A percentile compares a stretch with the other conserved stretches of the same genome.
These are phyloP conservation scores for Acanthosepion pharaonis DNA, from an alignment of 2,888 invertebrate species.

Conservation along the genomic window DNA sequence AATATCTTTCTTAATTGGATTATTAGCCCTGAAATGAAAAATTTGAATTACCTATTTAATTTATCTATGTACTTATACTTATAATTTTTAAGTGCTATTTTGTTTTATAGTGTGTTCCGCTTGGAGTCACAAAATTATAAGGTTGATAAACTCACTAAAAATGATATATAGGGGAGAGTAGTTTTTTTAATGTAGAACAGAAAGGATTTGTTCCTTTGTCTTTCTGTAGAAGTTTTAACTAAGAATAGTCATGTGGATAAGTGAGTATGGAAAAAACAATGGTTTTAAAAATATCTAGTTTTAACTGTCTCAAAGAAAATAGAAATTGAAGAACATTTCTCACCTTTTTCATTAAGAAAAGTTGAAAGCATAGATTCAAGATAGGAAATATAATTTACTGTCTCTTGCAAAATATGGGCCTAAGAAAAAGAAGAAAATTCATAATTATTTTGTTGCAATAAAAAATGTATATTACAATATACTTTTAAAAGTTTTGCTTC, in stretches of 20 bases:
- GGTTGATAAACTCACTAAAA: no score
- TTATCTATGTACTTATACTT: no score
- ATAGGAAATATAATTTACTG: constrained; percentile 66
- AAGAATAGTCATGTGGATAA: no score
- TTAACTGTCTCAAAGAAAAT: neutral
- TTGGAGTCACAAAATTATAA: no score
- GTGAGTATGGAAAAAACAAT: no score
- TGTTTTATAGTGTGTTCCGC: no score
- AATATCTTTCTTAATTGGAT: neutral
- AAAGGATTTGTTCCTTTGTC: no score
- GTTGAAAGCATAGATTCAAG: constrained; percentile 61
- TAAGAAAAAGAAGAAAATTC: constrained; percentile 54
- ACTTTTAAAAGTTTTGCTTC: neutral
- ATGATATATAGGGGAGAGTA: no score
- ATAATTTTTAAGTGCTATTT: no score
- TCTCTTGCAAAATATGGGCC: constrained; percentile 70
- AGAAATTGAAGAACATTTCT: neutral
- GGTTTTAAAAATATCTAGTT: no score
- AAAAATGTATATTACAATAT: constrained; percentile 13
- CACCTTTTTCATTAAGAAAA: constrained; percentile 60
- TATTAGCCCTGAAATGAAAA: neutral
- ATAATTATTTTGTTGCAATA: neutral
- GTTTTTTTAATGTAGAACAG: no score
- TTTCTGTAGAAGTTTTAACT: no score
- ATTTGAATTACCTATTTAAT: neutral